Conservation (phyloP, 2,797 vertebrate genomes). For the Erethizon dorsatum region DNA sequence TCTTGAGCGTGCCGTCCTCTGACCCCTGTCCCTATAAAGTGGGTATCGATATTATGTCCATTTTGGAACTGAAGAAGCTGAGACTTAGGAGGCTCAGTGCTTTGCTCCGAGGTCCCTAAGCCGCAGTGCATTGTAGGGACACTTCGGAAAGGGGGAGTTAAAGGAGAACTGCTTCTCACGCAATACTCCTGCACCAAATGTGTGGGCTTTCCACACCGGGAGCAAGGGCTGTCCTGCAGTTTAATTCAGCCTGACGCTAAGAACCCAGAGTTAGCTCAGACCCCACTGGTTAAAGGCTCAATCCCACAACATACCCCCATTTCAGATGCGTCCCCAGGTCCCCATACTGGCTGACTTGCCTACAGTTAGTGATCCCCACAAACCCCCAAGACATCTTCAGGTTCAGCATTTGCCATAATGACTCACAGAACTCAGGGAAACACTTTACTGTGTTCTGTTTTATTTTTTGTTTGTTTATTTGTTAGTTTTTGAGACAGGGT, state of each 20-base stretch:
- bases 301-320: background rate
- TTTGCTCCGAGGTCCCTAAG: background rate
- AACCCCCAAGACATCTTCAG: background rate
- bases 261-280: background rate
- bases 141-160: slow-evolving; percentile 33
- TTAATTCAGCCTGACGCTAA: background rate
- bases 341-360: background rate
- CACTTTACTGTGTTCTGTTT: background rate
- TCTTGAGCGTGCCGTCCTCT: background rate
- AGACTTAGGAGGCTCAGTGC: background rate
- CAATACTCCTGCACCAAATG: background rate
- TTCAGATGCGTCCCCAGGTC: background rate
- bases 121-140: background rate
- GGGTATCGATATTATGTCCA: background rate
- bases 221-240: background rate
- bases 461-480: background rate
- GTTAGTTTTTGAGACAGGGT: background rate
- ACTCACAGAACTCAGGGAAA: background rate
- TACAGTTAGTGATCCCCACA: background rate
- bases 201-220: background rate
- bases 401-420: background rate
- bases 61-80: background rate
- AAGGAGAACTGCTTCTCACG: background rate
- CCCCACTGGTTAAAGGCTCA: background rate
- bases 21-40: background rate